Base-by-base conservation (phyloP, 2,888 invertebrate species). In the Clistopyga incitator region DNA sequence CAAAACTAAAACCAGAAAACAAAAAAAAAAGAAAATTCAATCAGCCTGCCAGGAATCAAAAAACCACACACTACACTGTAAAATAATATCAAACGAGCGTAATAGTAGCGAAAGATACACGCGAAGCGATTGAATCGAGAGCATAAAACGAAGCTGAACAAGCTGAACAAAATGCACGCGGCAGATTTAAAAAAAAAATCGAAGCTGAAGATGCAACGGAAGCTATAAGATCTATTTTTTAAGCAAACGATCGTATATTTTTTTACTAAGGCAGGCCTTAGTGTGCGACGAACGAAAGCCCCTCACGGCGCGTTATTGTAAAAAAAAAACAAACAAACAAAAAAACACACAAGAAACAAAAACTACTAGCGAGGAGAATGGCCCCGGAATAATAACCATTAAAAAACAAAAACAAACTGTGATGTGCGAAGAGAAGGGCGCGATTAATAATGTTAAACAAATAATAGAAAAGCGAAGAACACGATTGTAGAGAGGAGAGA, bases 191-290 rank as follows among this genome's bases (percentile, higher is more conserved):
- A 42, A 54, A 65, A 20, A 20, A 64, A 56, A 54, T 67, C 6
- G 68, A 77, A 18, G 50, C 23, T 42, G 42, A 68, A 67, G 56
- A 45, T 54, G 13, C n/a, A 75, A 80, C 77, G 67, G 61, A 83
- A 89, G 91, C 89, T 84, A 70, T 90, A 92, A 93, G 92, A 92
- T 92, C 92, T 93, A 93, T 93, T 93, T 93, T 92, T 93, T 93
- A 92, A 92, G 92, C 77, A 65, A 78, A 90, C 92, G 91, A 92
- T 91, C 91, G 92, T 92, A 92, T 93, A 93, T 93, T 93, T 93
- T 93, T 93, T 88, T 92, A 93, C 93, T 93, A 92, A 92, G 93
- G 93, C 93, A 92, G 93, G 93, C 93, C 93, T 93, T 92, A 92
- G 93, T 90, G 80, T 81, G 78, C 81, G 88, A 88, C 78, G 83